phyloP scores from a whole-genome alignment of 2,797 vertebrate genomes.

The Enteromius paludinosus region DNA sequence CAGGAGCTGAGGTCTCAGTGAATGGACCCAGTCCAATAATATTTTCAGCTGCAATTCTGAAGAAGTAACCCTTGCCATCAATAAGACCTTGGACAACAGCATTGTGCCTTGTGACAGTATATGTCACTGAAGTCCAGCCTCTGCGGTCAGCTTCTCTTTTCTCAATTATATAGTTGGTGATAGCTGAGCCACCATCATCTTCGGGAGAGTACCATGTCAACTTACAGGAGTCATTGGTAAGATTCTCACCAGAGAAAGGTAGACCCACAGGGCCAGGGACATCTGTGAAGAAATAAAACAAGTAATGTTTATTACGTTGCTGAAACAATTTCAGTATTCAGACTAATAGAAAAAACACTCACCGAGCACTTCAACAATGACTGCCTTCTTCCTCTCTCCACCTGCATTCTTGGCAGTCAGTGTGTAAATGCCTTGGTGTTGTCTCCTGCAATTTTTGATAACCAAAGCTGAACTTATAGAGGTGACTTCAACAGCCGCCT shows the following conservation, averaged over 20 bases:
- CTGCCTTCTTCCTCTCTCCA: conserved; percentile 92
- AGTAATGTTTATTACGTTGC: neutral
- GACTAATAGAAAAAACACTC: conserved; percentile 59
- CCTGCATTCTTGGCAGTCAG: conserved; percentile 94
- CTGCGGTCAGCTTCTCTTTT: conserved; percentile 94
- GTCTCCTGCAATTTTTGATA: conserved; percentile 92
- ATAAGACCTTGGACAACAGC: conserved; percentile 93
- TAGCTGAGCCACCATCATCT: conserved; percentile 93
- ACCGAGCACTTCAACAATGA: conserved; percentile 97
- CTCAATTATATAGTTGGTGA: conserved; percentile 96
- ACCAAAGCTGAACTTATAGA: conserved; percentile 95
- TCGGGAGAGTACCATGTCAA: conserved; percentile 95
- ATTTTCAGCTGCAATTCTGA: conserved; percentile 97
- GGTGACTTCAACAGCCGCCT: conserved; percentile 90
- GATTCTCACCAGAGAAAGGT: conserved; percentile 89
- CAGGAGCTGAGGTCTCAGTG: conserved; percentile 85
- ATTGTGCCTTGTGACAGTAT: conserved; percentile 94
- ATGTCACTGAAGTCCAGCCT: conserved; percentile 96
- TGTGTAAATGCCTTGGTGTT: conserved; percentile 94
- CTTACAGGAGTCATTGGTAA: conserved; percentile 95
- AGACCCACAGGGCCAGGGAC: conserved; percentile 93
- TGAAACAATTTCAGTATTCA: neutral
- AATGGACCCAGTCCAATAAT: conserved; percentile 98
- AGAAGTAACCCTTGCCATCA: conserved; percentile 93
- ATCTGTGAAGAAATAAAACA: conserved; percentile 75